A percentile compares a stretch with the other conserved stretches of the same genome.
Evolutionary conservation across 2,113 vertebrate genomes (phyloP).

Genomic region (Tricholaema leucomelas): DNA sequence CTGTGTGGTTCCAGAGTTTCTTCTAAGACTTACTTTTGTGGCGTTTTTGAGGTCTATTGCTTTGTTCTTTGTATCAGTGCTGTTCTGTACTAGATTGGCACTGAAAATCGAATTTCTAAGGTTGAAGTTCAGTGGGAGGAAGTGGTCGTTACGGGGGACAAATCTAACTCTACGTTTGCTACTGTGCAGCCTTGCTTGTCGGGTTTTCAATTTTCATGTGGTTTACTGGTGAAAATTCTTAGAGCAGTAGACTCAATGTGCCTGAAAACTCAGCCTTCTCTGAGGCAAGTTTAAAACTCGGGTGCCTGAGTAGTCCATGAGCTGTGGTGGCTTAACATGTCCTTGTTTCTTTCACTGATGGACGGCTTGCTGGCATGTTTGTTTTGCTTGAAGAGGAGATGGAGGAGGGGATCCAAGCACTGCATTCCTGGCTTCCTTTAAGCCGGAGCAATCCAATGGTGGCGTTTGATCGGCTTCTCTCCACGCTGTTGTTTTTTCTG

Average conservation of each 20-base stretch:
- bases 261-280: neutral
- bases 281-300: neutral
- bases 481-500: constrained; percentile 9
- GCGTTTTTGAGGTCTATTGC: neutral
- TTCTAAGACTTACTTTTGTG: neutral
- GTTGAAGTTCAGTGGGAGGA: neutral
- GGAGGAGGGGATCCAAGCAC: neutral
- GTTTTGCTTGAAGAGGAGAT: neutral
- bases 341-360: neutral
- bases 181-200: neutral
- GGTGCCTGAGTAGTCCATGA: neutral
- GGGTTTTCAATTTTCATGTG: neutral
- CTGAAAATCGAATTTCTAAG: neutral
- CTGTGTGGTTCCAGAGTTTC: neutral
- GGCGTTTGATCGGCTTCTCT: neutral
- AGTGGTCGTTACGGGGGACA: neutral
- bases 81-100: neutral
- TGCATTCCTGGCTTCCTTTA: constrained; percentile 3
- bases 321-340: neutral
- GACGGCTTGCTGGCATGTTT: neutral
- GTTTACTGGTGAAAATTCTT: neutral
- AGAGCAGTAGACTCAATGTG: neutral
- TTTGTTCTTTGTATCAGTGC: neutral
- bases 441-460: neutral
- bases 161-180: neutral